phyloP scores from a whole-genome alignment of 2,113 vertebrate genomes.

The Anolis sagrei region DNA sequence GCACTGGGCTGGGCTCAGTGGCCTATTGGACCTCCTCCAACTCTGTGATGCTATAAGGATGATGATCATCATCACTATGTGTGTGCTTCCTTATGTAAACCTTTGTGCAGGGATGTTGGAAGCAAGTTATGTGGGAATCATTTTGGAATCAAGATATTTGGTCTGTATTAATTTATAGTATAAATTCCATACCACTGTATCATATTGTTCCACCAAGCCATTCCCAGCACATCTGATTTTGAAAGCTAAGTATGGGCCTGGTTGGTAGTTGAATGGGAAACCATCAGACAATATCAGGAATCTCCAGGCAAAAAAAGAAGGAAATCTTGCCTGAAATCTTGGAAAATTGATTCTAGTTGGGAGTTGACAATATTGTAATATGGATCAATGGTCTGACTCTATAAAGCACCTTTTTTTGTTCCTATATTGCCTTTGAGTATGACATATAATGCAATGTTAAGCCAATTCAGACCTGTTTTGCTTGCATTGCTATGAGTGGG shows the following conservation, averaged over 20 bases:
- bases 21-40: no score
- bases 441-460: neutral
- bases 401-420: no score
- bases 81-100: neutral
- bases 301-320: neutral
- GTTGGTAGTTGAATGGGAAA: neutral
- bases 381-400: no score
- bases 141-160: neutral
- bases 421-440: neutral
- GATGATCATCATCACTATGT: no score
- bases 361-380: no score
- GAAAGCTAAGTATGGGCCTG: no score
- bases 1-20: no score
- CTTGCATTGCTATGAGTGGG: neutral
- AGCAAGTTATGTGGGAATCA: no score
- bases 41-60: no score
- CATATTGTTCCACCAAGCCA: neutral
- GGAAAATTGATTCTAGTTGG: no score
- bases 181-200: neutral
- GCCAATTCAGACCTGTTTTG: neutral
- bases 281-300: neutral
- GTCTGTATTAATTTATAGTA: neutral
- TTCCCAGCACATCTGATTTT: no score
- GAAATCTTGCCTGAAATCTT: neutral
- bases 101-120: no score